Conservation (phyloP, 2,113 vertebrate genomes). For the Perca fluviatilis region DNA sequence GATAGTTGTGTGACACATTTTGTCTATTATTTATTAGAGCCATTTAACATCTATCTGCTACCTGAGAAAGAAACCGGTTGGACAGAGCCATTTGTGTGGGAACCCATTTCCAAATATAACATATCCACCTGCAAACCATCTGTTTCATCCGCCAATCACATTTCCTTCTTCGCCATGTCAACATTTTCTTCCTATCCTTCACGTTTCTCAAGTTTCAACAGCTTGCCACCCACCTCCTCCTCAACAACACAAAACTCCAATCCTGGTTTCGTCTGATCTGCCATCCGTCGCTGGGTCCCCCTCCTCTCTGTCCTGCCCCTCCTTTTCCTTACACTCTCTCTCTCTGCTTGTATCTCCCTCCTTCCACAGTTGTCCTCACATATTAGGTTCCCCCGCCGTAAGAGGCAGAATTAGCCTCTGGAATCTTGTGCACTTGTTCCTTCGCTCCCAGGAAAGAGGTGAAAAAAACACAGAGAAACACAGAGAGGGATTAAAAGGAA, state of each 20-base stretch:
- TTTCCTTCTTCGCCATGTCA: constrained; percentile 45
- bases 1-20: constrained; percentile 1
- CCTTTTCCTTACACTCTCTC: constrained; percentile 47
- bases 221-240: constrained; percentile 37
- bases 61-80: neutral
- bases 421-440: constrained; percentile 77
- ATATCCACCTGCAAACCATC: constrained; percentile 28
- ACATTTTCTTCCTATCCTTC: constrained; percentile 20
- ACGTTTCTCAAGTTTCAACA: constrained; percentile 46
- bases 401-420: constrained; percentile 80
- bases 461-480: constrained; percentile 16
- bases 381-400: constrained; percentile 78
- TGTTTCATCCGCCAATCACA: constrained; percentile 44
- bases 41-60: neutral
- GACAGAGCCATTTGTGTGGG: constrained; percentile 1
- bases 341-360: constrained; percentile 47
- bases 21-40: neutral
- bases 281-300: constrained; percentile 42
- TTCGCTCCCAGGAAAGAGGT: constrained; percentile 50
- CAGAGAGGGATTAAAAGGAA: constrained; percentile 24
- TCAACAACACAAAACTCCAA: constrained; percentile 36
- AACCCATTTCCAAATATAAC: constrained; percentile 24
- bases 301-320: constrained; percentile 52
- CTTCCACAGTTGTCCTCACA: constrained; percentile 81
- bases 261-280: constrained; percentile 57